Evolutionary conservation across 2,888 invertebrate genomes (phyloP), one percentile per base, ranked within the genome.

Genomic region (Tenthredo mesomela): DNA sequence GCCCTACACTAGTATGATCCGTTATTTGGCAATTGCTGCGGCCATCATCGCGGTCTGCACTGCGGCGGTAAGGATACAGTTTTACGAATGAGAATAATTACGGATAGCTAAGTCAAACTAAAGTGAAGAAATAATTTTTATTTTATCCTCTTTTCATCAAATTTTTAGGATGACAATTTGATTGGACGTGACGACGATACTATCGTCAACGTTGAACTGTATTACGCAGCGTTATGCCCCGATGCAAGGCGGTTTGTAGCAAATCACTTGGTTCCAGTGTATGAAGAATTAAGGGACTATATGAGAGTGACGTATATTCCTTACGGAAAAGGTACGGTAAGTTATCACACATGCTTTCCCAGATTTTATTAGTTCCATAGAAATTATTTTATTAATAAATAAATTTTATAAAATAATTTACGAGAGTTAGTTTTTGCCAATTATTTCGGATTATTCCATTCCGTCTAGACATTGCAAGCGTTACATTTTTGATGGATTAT

Each of bases 181-280:
- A 61, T 61, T 5, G 25, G 1, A 61, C 61, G 61, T 9, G 21
- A 61, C 61, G 61, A 61, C 10, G 21, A 25, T 21, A n/a, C n/a
- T n/a, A 6, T 21, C 25, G 21, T 61, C 9, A 12, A 91, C 2
- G 93, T 95, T 1, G 92, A 93, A 0, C 92, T 95, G 18, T 95
- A 94, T 89, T 95, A 95, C 88, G 95, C 95, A 90, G 91, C 94
- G 1, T 90, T 95, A n/a, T 95, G 95, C 88, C 93, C 94, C 0
- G 95, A 95, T 89, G 95, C 95, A 86, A 92, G 92, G 4, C 86
- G 88, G 29, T 95, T 95, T 88, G 92, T 95, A 37, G 91, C 85
- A 0, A 88, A 91, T 2, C 94, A 95, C 88, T 90, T 95, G 5
- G 89, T 91, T 65, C 94, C 94, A 0, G 90, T 91, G 0, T 95